Evolutionary conservation across 2,888 invertebrate species (phyloP).

Genomic region (Callosobruchus maculatus): DNA sequence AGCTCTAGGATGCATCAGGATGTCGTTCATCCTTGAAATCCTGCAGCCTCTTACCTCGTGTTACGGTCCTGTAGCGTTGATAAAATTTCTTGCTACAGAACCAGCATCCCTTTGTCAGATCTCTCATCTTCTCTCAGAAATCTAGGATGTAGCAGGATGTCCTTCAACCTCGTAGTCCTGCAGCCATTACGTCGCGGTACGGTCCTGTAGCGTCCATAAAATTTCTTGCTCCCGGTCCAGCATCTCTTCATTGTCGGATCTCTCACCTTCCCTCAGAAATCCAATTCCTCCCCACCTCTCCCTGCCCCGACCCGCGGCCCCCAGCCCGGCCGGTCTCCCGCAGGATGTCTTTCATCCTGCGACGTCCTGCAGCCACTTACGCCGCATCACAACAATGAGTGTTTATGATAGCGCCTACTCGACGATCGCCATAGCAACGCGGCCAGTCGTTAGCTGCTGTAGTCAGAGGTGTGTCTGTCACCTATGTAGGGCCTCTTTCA

Average conservation of each 20-base stretch:
- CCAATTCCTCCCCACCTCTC: slow-evolving; percentile 44
- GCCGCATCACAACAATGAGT: slow-evolving; percentile 52
- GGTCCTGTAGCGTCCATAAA: neutral
- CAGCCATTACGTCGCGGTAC: too few species aligned
- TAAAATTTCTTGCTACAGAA: too few species aligned
- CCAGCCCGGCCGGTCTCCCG: slow-evolving; percentile 9
- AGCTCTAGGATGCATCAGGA: too few species aligned
- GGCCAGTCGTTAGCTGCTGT: neutral
- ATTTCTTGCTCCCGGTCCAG: neutral
- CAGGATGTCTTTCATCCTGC: slow-evolving; percentile 23
- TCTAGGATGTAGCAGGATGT: too few species aligned
- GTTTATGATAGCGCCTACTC: slow-evolving; percentile 53
- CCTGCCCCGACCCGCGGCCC: slow-evolving; percentile 25
- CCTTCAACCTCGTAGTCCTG: too few species aligned
- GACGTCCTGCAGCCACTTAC: slow-evolving; percentile 40
- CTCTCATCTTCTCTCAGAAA: too few species aligned
- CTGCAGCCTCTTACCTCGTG: too few species aligned
- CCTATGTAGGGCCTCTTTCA: slow-evolving; percentile 29
- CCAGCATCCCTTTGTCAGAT: too few species aligned
- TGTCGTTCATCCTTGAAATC: too few species aligned
- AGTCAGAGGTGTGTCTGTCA: slow-evolving; percentile 42
- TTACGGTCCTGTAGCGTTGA: too few species aligned
- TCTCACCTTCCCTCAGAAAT: slow-evolving; percentile 40
- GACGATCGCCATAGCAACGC: slow-evolving; percentile 51
- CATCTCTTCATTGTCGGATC: slow-evolving; percentile 18